A percentile compares a stretch with the other conserved stretches of the same genome.
phyloP scores from a whole-genome alignment of 2,113 vertebrate species.

The Mustela nigripes region DNA sequence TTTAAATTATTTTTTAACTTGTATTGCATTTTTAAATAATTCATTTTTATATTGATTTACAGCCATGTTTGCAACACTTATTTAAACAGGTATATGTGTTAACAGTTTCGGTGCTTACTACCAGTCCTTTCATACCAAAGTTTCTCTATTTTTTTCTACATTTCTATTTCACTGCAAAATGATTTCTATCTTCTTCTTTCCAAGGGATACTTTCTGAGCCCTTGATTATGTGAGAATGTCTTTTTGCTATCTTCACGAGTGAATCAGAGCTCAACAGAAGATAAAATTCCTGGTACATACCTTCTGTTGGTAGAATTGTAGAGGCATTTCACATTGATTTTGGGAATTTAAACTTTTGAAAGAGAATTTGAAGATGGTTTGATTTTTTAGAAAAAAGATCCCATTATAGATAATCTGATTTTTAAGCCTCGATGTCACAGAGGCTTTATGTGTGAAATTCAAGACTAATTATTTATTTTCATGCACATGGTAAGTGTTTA shows the following conservation, averaged over 20 bases:
- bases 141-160: not conserved
- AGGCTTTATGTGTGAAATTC: not conserved
- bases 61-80: not conserved
- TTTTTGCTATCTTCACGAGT: not conserved
- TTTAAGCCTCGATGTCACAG: not conserved
- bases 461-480: conserved; percentile 2
- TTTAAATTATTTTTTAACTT: conserved; percentile 17
- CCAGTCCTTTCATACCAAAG: not conserved
- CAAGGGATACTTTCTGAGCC: conserved; percentile 6
- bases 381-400: not conserved
- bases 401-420: not conserved
- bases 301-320: conserved; percentile 42
- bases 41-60: not conserved
- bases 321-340: not conserved
- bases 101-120: not conserved
- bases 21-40: not conserved
- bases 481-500: not conserved
- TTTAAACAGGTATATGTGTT: not conserved
- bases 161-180: not conserved
- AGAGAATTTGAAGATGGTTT: not conserved
- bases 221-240: not conserved
- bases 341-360: conserved; percentile 46
- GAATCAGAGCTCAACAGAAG: not conserved
- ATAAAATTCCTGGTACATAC: conserved; percentile 17
- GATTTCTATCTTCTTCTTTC: not conserved